Evolutionary conservation across 1,140 invertebrate genomes (phyloP).

Genomic region (Temnothorax longispinosus): DNA sequence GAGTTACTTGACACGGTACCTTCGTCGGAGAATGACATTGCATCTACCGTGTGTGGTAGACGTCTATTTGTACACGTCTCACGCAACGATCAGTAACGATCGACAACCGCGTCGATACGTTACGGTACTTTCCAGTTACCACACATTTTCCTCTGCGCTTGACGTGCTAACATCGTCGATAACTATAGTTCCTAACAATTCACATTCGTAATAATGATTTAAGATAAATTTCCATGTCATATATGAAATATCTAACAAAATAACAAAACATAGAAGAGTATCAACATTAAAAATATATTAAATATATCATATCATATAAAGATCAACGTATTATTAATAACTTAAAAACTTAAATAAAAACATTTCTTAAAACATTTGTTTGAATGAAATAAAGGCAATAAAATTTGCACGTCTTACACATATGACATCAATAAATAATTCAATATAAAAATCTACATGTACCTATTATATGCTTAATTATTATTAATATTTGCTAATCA

Average conservation of each 20-base stretch:
- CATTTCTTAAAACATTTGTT: not conserved
- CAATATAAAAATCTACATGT: not conserved
- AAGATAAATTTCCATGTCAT: not conserved
- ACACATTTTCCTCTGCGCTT: slow-evolving; percentile 61
- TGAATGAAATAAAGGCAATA: not conserved
- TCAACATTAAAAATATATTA: not conserved
- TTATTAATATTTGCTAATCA: not conserved
- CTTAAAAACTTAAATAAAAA: not conserved
- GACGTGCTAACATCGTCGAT: not conserved
- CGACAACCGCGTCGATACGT: slow-evolving; percentile 53
- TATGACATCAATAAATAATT: not conserved
- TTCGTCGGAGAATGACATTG: slow-evolving; percentile 61
- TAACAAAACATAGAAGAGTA: not conserved
- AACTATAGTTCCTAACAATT: not conserved
- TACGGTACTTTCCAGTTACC: slow-evolving; percentile 61
- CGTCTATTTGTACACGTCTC: slow-evolving; percentile 59
- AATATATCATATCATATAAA: not conserved
- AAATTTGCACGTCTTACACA: not conserved
- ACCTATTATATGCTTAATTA: not conserved
- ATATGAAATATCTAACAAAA: not conserved
- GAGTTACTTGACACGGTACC: slow-evolving; percentile 55
- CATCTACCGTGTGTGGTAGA: slow-evolving; percentile 29
- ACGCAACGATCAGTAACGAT: slow-evolving; percentile 63
- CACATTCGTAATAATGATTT: not conserved
- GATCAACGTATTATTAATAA: not conserved